Percentiles rank a stretch among this genome's conserved stretches.
These are phyloP conservation scores for Chironomus tepperi DNA, from an alignment of 1,140 invertebrate genomes.

Conservation along the genomic window DNA sequence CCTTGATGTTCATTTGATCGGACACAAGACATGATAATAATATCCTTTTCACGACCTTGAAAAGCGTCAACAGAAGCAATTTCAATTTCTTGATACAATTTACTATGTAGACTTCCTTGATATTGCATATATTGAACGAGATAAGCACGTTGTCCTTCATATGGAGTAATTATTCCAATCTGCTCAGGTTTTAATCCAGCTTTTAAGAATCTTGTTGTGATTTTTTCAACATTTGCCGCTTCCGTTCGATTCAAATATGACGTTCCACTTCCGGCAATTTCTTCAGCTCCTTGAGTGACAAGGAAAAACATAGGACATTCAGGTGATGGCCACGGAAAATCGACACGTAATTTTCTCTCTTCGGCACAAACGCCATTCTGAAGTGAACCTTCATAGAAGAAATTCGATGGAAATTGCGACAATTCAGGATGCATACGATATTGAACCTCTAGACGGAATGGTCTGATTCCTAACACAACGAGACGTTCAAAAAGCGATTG, in stretches of 20 bases:
- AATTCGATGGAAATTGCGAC: conserved; percentile 96
- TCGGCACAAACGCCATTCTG: conserved; percentile 98
- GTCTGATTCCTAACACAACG: conserved; percentile 91
- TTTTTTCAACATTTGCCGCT: conserved; percentile 96
- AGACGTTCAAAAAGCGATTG: conserved; percentile 96
- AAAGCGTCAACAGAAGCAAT: conserved; percentile 99
- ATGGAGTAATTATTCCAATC: conserved; percentile 99
- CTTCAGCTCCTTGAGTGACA: conserved; percentile 95
- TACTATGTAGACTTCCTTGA: conserved; percentile 91
- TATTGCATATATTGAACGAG: conserved; percentile 99
- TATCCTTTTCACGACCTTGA: conserved; percentile 95
- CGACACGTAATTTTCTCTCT: conserved; percentile 83
- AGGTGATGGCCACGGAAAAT: conserved; percentile 94
- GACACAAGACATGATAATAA: conserved; percentile 98
- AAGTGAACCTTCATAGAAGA: conserved; percentile 97
- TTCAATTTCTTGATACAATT: conserved; percentile 97
- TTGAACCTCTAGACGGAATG: conserved; percentile 93
- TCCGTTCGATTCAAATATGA: conserved; percentile 98
- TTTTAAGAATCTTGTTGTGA: conserved; percentile 87
- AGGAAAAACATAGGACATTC: conserved; percentile 99
- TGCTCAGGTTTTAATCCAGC: conserved; percentile 95
- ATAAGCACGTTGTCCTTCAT: conserved; percentile 97
- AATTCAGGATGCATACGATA: conserved; percentile 99
- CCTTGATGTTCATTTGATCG: conserved; percentile 87
- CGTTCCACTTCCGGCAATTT: conserved; percentile 96